Conservation (phyloP, 2,113 vertebrate genomes). For the Erpornis zantholeuca region DNA sequence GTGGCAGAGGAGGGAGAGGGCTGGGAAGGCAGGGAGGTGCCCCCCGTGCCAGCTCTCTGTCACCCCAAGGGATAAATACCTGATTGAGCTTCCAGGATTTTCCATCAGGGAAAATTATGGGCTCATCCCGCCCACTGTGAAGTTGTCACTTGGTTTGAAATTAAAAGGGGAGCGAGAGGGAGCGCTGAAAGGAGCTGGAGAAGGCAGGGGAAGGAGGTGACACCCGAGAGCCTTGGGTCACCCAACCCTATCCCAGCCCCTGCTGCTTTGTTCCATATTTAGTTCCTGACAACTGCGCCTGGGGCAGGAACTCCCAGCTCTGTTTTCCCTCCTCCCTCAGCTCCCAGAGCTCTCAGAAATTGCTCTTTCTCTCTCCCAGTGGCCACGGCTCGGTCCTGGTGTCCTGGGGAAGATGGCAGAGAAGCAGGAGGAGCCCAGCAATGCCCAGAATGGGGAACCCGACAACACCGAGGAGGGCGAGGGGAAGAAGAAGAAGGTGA, state of each 20-base stretch:
- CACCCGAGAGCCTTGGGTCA: slow-evolving; percentile 27
- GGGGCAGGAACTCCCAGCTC: slow-evolving; percentile 42
- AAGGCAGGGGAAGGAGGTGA: slow-evolving; percentile 34
- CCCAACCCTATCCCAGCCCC: neutral
- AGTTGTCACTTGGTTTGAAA: slow-evolving; percentile 68
- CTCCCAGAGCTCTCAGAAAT: slow-evolving; percentile 15
- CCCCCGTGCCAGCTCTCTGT: slow-evolving; percentile 61
- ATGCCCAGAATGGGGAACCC: slow-evolving; percentile 65
- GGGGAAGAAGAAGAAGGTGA: slow-evolving; percentile 63
- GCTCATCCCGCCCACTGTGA: slow-evolving; percentile 10
- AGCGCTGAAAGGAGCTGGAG: neutral
- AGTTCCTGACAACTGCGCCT: slow-evolving; percentile 73
- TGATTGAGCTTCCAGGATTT: slow-evolving; percentile 47
- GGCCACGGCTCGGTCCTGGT: neutral
- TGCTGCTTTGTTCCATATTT: slow-evolving; percentile 65
- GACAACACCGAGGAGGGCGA: slow-evolving; percentile 31
- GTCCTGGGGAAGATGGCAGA: slow-evolving; percentile 68
- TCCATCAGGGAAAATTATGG: slow-evolving; percentile 14
- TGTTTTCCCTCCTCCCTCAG: neutral
- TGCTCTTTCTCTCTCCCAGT: neutral
- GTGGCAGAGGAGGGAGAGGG: neutral
- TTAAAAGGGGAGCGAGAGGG: slow-evolving; percentile 23
- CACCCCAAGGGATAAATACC: slow-evolving; percentile 62
- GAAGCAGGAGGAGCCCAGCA: slow-evolving; percentile 68
- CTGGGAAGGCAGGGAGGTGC: neutral